Conservation (phyloP, 2,113 vertebrate species). For the Campylomormyrus tamandua region DNA sequence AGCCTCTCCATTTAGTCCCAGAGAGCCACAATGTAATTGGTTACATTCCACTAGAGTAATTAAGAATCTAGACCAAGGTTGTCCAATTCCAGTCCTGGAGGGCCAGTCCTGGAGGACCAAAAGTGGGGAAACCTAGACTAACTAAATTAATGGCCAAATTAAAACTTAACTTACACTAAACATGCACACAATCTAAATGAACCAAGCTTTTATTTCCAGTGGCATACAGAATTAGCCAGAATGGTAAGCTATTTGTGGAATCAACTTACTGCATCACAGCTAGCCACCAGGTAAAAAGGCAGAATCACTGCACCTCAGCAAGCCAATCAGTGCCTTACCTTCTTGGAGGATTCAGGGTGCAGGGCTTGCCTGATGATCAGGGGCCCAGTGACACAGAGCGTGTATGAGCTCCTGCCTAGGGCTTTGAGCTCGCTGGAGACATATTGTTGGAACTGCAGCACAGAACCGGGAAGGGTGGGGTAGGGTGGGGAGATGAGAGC, state of each 20-base stretch:
- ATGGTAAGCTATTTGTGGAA: not conserved
- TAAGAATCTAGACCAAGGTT: not conserved
- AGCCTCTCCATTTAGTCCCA: not conserved
- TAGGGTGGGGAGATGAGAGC: not conserved
- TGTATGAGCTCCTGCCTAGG: slow-evolving; percentile 75
- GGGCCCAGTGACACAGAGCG: slow-evolving; percentile 81
- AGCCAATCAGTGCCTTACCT: slow-evolving; percentile 57
- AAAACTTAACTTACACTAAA: not conserved
- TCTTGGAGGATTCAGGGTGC: slow-evolving; percentile 89
- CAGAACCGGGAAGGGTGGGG: slow-evolving; percentile 2
- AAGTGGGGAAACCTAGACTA: not conserved
- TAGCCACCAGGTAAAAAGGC: not conserved
- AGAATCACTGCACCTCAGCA: not conserved
- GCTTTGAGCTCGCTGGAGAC: slow-evolving; percentile 78
- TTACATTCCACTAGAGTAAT: not conserved
- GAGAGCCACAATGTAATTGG: not conserved
- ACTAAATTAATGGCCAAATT: not conserved
- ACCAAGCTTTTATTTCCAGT: not conserved
- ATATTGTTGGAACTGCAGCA: slow-evolving; percentile 75
- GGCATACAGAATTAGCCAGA: not conserved
- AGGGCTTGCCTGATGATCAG: slow-evolving; percentile 82
- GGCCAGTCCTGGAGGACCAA: too few relatives aligned
- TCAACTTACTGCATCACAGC: not conserved
- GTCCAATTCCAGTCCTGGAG: not conserved
- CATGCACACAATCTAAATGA: not conserved